Conservation (phyloP, 1,140 invertebrate species). For the Drosophila tristis region DNA sequence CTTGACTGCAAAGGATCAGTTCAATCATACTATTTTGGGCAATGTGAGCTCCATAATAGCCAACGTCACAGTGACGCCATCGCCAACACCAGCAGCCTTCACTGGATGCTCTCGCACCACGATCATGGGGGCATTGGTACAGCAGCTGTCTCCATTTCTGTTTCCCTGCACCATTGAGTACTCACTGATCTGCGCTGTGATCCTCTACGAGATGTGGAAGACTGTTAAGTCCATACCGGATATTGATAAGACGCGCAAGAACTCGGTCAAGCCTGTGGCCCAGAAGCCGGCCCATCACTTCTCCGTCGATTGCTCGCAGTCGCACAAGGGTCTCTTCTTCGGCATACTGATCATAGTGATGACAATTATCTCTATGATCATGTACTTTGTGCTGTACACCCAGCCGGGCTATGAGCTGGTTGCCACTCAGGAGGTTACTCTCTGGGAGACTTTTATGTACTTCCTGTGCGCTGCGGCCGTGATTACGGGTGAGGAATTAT, state of each 20-base stretch:
- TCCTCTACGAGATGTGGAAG: conserved; percentile 94
- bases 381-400: conserved; percentile 94
- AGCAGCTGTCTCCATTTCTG: conserved; percentile 93
- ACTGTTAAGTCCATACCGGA: conserved; percentile 85
- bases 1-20: conserved; percentile 13
- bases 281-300: conserved; percentile 88
- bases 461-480: conserved; percentile 73
- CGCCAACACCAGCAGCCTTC: conserved; percentile 33
- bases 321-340: conserved; percentile 93
- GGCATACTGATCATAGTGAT: conserved; percentile 93
- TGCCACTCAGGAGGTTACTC: conserved; percentile 90
- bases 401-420: conserved; percentile 87
- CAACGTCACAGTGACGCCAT: conserved; percentile 32
- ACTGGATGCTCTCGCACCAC: conserved; percentile 85
- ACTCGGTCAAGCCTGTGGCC: conserved; percentile 80
- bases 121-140: conserved; percentile 89
- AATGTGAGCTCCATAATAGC: conserved; percentile 46
- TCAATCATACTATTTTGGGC: conserved; percentile 19
- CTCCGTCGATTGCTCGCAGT: conserved; percentile 94
- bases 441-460: conserved; percentile 91
- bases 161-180: conserved; percentile 97
- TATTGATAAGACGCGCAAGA: conserved; percentile 72
- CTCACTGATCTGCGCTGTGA: conserved; percentile 92
- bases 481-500: conserved; percentile 63
- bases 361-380: conserved; percentile 94